A percentile compares a stretch with the other conserved stretches of the same genome.
Conservation (phyloP, 2,113 vertebrate species). For the Dendropsophus ebraccatus region DNA sequence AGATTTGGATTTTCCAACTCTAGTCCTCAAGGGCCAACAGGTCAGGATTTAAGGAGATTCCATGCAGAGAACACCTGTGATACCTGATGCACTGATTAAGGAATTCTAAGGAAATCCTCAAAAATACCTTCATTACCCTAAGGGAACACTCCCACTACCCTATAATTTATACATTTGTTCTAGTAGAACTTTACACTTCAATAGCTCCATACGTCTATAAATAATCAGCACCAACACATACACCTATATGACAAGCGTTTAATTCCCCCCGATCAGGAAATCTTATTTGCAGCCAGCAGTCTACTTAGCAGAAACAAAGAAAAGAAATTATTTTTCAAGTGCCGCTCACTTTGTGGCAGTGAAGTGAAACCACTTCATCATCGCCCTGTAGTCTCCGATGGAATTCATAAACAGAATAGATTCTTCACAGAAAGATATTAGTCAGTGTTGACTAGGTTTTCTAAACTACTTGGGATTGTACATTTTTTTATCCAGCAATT, state of each 20-base stretch:
- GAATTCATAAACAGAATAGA: slow-evolving; percentile 11
- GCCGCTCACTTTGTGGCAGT: slow-evolving; percentile 17
- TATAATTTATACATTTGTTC: too few relatives aligned
- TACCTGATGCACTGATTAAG: too few relatives aligned
- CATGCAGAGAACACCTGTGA: too few relatives aligned
- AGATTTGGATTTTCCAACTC: too few relatives aligned
- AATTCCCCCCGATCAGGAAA: neutral
- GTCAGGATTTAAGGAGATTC: too few relatives aligned
- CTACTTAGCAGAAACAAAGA: neutral
- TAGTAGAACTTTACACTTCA: too few relatives aligned
- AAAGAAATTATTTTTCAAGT: neutral
- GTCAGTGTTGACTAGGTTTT: neutral
- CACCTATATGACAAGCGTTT: neutral
- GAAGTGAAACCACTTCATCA: slow-evolving; percentile 19
- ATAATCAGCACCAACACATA: neutral
- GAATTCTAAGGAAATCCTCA: too few relatives aligned
- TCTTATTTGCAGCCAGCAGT: neutral
- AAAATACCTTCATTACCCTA: too few relatives aligned
- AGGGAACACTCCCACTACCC: too few relatives aligned
- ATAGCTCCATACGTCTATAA: too few relatives aligned
- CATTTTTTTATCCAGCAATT: neutral
- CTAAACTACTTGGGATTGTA: neutral
- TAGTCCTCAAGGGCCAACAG: too few relatives aligned
- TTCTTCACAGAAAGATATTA: neutral
- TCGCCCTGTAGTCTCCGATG: neutral